Percentiles rank a stretch among this genome's conserved stretches.
Conservation (phyloP, 2,888 invertebrate genomes). For the Caenorhabditis virilis region DNA sequence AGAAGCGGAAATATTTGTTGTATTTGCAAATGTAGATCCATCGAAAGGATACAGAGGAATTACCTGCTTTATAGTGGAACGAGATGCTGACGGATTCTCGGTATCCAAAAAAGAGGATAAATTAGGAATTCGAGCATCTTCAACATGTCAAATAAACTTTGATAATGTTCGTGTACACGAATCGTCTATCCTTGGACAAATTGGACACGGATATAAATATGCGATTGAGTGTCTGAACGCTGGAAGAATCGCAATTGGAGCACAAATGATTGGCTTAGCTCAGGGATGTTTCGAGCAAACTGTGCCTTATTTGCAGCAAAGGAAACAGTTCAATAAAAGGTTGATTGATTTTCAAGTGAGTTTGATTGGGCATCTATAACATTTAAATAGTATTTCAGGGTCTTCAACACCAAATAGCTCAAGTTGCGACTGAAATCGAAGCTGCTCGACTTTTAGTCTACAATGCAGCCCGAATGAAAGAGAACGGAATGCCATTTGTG, state of each 20-base stretch:
- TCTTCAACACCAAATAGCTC: conserved; percentile 92
- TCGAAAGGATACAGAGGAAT: conserved; percentile 72
- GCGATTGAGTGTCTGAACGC: conserved; percentile 93
- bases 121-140: conserved; percentile 77
- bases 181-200: conserved; percentile 60
- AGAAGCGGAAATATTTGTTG: conserved; percentile 84
- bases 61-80: conserved; percentile 90
- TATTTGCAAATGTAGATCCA: conserved; percentile 64
- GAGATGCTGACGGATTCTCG: conserved; percentile 81
- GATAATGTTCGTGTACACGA: conserved; percentile 82
- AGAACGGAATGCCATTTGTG: conserved; percentile 81
- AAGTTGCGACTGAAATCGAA: conserved; percentile 85
- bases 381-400: conserved; percentile 74
- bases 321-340: conserved; percentile 88
- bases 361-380: neutral
- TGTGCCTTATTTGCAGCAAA: conserved; percentile 89
- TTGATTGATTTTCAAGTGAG: conserved; percentile 87
- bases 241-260: conserved; percentile 76
- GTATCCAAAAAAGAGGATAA: conserved; percentile 88
- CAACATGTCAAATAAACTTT: conserved; percentile 90
- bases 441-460: conserved; percentile 87
- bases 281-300: conserved; percentile 93
- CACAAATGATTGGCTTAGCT: conserved; percentile 84
- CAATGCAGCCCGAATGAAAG: conserved; percentile 89
- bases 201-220: conserved; percentile 79